Conservation (phyloP, 2,888 invertebrate species). For the Netelia inedita region DNA sequence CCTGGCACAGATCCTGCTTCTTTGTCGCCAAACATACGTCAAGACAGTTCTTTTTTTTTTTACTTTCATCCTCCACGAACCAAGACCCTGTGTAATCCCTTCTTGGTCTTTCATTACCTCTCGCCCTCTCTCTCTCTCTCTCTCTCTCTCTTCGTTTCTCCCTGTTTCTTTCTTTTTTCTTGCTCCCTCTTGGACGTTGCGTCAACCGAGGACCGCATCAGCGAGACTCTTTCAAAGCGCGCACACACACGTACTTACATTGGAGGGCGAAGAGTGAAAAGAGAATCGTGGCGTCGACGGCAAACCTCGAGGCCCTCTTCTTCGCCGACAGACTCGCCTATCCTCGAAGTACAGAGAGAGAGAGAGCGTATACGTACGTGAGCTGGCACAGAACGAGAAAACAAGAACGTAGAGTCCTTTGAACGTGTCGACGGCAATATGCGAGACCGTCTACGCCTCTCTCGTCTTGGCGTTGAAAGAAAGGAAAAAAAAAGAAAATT, state of each 20-base stretch:
- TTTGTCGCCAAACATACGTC: conserved; percentile 73
- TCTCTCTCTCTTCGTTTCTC: conserved; percentile 29
- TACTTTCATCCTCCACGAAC: conserved; percentile 48
- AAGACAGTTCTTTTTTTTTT: conserved; percentile 68
- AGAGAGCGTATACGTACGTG: conserved; percentile 48
- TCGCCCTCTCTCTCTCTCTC: conserved; percentile 65
- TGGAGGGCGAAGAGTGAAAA: conserved; percentile 20
- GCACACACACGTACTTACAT: conserved; percentile 14
- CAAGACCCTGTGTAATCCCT: conserved; percentile 52
- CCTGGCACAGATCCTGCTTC: conserved; percentile 73
- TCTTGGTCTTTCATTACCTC: conserved; percentile 60
- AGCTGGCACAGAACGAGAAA: conserved; percentile 44
- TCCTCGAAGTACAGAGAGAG: conserved; percentile 16
- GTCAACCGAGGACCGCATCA: conserved; percentile 29
- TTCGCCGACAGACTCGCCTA: conserved; percentile 24
- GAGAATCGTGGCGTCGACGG: conserved; percentile 56
- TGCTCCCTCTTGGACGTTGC: conserved; percentile 34
- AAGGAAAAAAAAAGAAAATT: not conserved
- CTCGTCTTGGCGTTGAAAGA: conserved; percentile 36
- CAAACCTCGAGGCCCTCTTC: conserved; percentile 44
- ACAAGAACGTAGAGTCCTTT: conserved; percentile 40
- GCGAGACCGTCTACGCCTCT: conserved; percentile 43
- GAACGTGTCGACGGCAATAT: conserved; percentile 58
- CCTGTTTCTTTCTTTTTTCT: conserved; percentile 34
- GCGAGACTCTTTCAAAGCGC: conserved; percentile 41